Base-by-base conservation (phyloP, 1,140 invertebrate genomes). In the Drosophila malerkotliana region DNA sequence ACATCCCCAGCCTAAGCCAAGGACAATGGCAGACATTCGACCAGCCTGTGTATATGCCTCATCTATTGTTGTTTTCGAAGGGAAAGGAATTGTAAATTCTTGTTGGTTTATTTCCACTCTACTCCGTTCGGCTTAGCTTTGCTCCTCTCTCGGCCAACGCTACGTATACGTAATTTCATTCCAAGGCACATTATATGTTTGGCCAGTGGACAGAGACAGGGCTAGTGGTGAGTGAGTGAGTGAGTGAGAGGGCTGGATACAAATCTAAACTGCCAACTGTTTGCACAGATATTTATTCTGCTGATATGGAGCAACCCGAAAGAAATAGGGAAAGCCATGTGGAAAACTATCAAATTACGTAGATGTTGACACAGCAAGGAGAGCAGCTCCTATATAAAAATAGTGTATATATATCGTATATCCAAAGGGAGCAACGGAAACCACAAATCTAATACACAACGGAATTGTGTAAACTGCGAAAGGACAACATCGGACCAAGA, bases 311-410 rank as follows among this genome's bases (percentile, higher is more conserved):
- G 39, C 64, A 60, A 39, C 41, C 49, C 51, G 32, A 63, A 73
- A 28, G 44, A 73, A 72, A 72, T 51, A 34, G 52, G 72, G 39
- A 74, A 76, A 82, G 69, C 41, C 64, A 84, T 84, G 77, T 79
- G 72, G 80, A 84, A 81, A 80, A 84, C 81, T 84, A 85, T 85
- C 77, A 85, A 84, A 81, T 84, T 85, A 84, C 81, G 67, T 80
- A 58, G 77, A 76, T 77, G 81, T 77, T 62, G 81, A 80, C 77
- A 84, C n/a, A 47, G 7, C 18, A 34, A n/a, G 14, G 12, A 32
- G 15, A 21, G 14, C 34, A 21, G 14, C 34, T 37, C 4, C 9
- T 37, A 37, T 37, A 32, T 32, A 32, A 32, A 32, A 32, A 32
- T 1, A 28, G 8, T 8, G 34, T 12, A 37, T 4, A 37, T 37